Evolutionary conservation across 2,797 vertebrate species (phyloP), one percentile per base, ranked within the genome.

Genomic region (Anguilla anguilla): DNA sequence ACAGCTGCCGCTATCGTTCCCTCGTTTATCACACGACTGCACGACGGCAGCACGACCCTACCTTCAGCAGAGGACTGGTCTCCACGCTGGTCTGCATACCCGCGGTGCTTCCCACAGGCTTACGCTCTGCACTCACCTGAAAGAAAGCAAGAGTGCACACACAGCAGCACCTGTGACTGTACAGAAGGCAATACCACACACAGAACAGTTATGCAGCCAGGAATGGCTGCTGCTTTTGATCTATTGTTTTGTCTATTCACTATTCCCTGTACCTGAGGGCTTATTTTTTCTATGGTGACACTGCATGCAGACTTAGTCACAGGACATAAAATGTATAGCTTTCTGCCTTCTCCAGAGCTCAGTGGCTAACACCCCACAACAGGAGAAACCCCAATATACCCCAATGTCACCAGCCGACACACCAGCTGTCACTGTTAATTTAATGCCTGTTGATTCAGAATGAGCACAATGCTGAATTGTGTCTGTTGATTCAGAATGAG

Each of bases 81-180:
- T 97, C 90, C 89, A 99, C 97, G 0, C 98, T 99, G 88, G 96
- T 97, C 94, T 98, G 97, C 98, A 99, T 99, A 77, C 98, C 98
- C 0, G 90, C 96, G 0, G 98, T 99, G 95, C 98, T 99, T 89
- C 96, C 95, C 0, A 96, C 94, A 0, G 86, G 95, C 90, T 99
- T 99, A 91, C 93, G 96, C 89, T 98, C 97, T 0, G 96, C 95
- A 2, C 96, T 99, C 61, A 97, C 98, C 98, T 99, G 90, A 22
- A 53, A 4, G 31, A 84, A 53, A 46, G 53, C 11, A 31, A 3
- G 0, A 31, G 7, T 6, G 39, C 13, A 7, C 13, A 85, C 9
- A 61, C 11, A 25, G 3, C 79, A 82, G n/a, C 28, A 6, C 28
- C 2, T 15, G 83, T 51, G 4, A 57, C 22, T 15, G 59, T 17